A percentile compares a stretch with the other conserved stretches of the same genome.
These are phyloP conservation scores for Cyclura pinguis DNA, from an alignment of 2,797 vertebrate genomes.

Conservation along the genomic window DNA sequence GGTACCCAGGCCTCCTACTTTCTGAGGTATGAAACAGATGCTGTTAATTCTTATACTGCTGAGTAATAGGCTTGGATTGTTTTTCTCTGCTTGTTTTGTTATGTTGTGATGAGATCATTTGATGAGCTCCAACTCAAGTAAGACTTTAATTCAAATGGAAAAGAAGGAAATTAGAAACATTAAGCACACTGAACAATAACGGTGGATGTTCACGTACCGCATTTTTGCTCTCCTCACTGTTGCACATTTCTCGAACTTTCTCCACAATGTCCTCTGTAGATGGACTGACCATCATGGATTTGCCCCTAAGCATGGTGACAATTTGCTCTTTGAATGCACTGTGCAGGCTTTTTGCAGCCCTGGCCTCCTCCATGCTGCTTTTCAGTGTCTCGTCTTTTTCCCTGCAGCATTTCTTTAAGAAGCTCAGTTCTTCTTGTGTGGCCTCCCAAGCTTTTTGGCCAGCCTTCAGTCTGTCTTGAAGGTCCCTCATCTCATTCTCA, in stretches of 20 bases:
- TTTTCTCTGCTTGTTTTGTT: not conserved
- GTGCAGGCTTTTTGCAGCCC: slow-evolving; percentile 68
- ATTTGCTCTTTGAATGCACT: slow-evolving; percentile 82
- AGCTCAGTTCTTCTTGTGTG: slow-evolving; percentile 78
- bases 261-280: slow-evolving; percentile 82
- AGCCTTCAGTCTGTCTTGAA: slow-evolving; percentile 83
- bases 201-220: slow-evolving; percentile 70
- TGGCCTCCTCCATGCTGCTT: slow-evolving; percentile 76
- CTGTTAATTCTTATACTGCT: not conserved
- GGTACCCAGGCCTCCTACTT: not conserved
- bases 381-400: slow-evolving; percentile 81
- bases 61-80: not conserved
- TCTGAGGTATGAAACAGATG: slow-evolving; percentile 20
- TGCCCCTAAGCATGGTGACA: slow-evolving; percentile 70
- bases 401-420: slow-evolving; percentile 80
- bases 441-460: slow-evolving; percentile 80
- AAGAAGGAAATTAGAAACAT: slow-evolving; percentile 4
- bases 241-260: slow-evolving; percentile 78
- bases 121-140: not conserved
- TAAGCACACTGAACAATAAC: not conserved
- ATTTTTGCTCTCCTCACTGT: slow-evolving; percentile 74
- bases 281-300: slow-evolving; percentile 48
- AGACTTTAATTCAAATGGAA: slow-evolving; percentile 9
- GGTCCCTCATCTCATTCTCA: slow-evolving; percentile 81
- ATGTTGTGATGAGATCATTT: not conserved